Conservation (phyloP, 2,888 invertebrate genomes). For the Caenorhabditis parvicauda region DNA sequence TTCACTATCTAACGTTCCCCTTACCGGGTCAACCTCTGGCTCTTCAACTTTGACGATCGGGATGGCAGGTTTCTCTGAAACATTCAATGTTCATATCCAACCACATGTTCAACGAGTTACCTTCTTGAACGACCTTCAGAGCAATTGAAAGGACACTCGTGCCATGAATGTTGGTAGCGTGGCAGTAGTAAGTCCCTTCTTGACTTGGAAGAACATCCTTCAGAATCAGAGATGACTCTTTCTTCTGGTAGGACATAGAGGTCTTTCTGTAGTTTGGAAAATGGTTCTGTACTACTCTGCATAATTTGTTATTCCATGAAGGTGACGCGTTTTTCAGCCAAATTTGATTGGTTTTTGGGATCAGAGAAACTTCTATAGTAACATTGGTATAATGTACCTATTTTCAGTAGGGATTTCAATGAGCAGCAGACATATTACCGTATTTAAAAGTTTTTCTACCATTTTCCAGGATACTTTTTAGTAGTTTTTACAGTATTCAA, state of each 20-base stretch:
- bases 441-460: too few relatives aligned
- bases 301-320: too few relatives aligned
- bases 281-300: too few relatives aligned
- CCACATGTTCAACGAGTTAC: background rate
- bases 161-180: constrained; percentile 44
- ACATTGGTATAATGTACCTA: too few relatives aligned
- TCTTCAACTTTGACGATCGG: constrained; percentile 1
- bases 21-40: background rate
- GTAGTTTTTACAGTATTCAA: too few relatives aligned
- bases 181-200: constrained; percentile 41
- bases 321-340: too few relatives aligned
- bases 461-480: too few relatives aligned
- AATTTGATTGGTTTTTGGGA: too few relatives aligned
- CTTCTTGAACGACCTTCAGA: constrained; percentile 24
- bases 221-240: constrained; percentile 32
- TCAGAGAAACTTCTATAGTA: too few relatives aligned
- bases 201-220: constrained; percentile 25
- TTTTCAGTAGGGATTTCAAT: too few relatives aligned
- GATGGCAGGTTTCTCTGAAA: constrained; percentile 7
- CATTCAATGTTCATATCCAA: background rate
- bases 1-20: constrained; percentile 1
- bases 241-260: constrained; percentile 40
- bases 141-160: constrained; percentile 34
- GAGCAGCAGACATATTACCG: too few relatives aligned
- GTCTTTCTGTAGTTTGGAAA: too few relatives aligned